Conservation (phyloP, 2,113 vertebrate species). For the Bubalus kerabau region DNA sequence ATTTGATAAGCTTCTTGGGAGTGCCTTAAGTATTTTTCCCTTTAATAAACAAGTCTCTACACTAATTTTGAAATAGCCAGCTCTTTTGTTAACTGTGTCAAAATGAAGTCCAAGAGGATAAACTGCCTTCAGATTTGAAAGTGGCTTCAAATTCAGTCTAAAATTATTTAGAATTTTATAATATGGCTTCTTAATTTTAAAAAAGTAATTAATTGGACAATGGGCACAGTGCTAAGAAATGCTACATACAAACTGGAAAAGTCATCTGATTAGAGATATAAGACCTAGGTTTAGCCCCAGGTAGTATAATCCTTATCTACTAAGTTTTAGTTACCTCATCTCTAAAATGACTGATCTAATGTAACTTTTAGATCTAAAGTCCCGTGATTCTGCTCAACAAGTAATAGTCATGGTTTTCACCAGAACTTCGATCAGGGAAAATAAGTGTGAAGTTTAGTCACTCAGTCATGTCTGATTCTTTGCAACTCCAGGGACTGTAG, state of each 20-base stretch:
- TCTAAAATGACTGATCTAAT: not conserved
- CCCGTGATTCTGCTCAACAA: not conserved
- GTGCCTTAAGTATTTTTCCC: not conserved
- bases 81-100: not conserved
- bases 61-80: slow-evolving; percentile 5
- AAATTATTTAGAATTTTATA: not conserved
- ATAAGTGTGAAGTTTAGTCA: not conserved
- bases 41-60: not conserved
- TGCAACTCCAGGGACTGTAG: not conserved
- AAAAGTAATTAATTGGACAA: not conserved
- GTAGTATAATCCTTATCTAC: not conserved
- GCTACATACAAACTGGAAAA: not conserved
- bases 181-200: not conserved
- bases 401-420: not conserved
- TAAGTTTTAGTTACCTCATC: not conserved
- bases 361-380: not conserved
- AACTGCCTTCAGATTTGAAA: slow-evolving; percentile 18
- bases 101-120: not conserved
- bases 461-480: not conserved
- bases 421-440: not conserved
- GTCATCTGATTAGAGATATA: not conserved
- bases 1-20: not conserved
- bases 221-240: not conserved
- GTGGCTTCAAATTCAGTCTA: not conserved
- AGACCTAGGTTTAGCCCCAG: not conserved